Evolutionary conservation across 2,888 invertebrate genomes (phyloP), one percentile per base, ranked within the genome.

Genomic region (Sarcophaga rosellei): DNA sequence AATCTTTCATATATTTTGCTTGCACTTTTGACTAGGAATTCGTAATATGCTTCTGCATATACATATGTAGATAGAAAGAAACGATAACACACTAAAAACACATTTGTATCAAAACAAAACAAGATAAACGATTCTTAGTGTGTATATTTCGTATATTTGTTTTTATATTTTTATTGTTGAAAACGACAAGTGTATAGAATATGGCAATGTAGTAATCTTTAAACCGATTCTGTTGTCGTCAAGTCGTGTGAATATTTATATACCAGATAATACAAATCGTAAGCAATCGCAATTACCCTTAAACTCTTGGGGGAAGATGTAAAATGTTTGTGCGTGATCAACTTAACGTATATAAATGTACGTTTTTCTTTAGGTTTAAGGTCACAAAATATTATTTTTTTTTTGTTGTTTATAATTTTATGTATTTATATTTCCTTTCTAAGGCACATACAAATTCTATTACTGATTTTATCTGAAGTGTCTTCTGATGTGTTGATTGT

Each of bases 1-100:
- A 25, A 20, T 57, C 47, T 15, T 68, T 66, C 66, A 65, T 61
- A 45, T 11, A 69, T 68, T 78, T 35, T 35, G 35, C 35, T 23
- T 57, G 62, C 75, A 69, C 23, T 70, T 81, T 76, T 47, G 66
- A 78, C 82, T 69, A 66, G 20, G 73, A 53, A 20, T 73, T 62
- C 21, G 25, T 88, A 88, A 88, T 53, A 47, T 59, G 72, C 74
- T 53, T 74, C 11, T 23, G 61, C 69, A 69, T 47, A 59, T 35
- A 77, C 61, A 75, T 11, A 15, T 53, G 53, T 53, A 53, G 1
- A 44, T 20, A 35, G 57, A 72, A 10, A 17, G 68, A 77, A 57
- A 62, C 23, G 69, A 62, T 62, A 61, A 78, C 62, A 69, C 61
- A 77, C 57, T 35, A 68, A 35, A 23, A 77, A 23, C n/a, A 17